phyloP scores from a whole-genome alignment of 2,113 vertebrate species.

The Macaca nemestrina region DNA sequence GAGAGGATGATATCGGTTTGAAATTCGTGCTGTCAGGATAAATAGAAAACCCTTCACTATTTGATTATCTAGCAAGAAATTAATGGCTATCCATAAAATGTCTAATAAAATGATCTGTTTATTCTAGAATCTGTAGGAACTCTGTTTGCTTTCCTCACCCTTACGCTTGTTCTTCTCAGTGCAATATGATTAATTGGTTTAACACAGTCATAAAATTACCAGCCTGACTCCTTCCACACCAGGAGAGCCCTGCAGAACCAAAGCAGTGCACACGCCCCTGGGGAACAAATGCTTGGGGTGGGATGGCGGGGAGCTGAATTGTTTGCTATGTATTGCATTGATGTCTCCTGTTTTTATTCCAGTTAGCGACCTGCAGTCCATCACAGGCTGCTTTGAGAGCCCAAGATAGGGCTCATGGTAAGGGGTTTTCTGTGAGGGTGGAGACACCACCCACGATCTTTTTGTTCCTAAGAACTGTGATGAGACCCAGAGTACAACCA shows the following conservation, averaged over 20 bases:
- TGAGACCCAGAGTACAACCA: neutral
- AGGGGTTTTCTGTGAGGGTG: neutral
- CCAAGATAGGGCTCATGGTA: too few species aligned
- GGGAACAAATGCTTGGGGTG: too few species aligned
- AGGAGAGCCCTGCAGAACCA: neutral
- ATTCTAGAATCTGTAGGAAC: conserved; percentile 9
- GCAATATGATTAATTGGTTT: neutral
- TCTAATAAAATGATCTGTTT: conserved; percentile 38
- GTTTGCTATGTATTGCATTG: neutral
- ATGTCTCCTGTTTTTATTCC: neutral
- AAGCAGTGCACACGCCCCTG: too few species aligned
- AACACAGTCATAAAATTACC: neutral
- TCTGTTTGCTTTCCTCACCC: conserved; percentile 11
- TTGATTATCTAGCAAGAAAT: conserved; percentile 53
- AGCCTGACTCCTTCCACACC: neutral
- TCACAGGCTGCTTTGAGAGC: neutral
- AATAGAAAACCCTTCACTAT: conserved; percentile 43
- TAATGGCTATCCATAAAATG: neutral
- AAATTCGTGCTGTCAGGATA: conserved; percentile 24
- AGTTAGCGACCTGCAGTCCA: neutral
- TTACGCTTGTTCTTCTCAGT: neutral
- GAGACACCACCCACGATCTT: neutral
- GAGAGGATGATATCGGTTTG: neutral
- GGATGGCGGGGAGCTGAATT: neutral
- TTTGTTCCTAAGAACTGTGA: neutral